Percentiles rank a stretch among this genome's conserved stretches.
Evolutionary conservation across 2,888 invertebrate species (phyloP).

Genomic region (Tholera decimalis): DNA sequence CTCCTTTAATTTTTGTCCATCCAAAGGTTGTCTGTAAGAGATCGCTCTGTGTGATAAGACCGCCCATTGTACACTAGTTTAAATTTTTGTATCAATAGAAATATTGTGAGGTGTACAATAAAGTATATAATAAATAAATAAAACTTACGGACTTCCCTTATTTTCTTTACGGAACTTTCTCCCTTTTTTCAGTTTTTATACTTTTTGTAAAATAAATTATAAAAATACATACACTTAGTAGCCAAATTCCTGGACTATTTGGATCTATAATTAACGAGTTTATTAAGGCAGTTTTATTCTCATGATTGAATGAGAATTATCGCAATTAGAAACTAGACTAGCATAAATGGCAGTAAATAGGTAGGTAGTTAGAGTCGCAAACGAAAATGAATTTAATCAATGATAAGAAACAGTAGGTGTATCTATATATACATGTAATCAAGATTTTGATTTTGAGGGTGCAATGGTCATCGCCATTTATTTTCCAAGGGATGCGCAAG

Average conservation of each 20-base stretch:
- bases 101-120: too few species aligned
- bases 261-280: too few species aligned
- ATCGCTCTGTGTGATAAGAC: too few species aligned
- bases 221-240: neutral
- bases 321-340: neutral
- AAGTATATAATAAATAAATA: too few species aligned
- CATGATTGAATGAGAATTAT: neutral
- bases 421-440: neutral
- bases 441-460: neutral
- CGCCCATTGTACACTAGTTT: too few species aligned
- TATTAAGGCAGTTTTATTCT: neutral
- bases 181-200: neutral
- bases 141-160: neutral
- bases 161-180: neutral
- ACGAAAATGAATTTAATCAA: neutral
- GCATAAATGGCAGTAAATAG: neutral
- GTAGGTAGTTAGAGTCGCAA: neutral
- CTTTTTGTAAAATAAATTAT: neutral
- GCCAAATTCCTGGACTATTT: neutral
- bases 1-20: too few species aligned
- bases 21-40: too few species aligned
- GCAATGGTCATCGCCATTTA: neutral
- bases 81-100: too few species aligned
- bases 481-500: neutral
- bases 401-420: neutral